Base-by-base conservation (phyloP, 2,888 invertebrate species). In the Mycalesis mineus region DNA sequence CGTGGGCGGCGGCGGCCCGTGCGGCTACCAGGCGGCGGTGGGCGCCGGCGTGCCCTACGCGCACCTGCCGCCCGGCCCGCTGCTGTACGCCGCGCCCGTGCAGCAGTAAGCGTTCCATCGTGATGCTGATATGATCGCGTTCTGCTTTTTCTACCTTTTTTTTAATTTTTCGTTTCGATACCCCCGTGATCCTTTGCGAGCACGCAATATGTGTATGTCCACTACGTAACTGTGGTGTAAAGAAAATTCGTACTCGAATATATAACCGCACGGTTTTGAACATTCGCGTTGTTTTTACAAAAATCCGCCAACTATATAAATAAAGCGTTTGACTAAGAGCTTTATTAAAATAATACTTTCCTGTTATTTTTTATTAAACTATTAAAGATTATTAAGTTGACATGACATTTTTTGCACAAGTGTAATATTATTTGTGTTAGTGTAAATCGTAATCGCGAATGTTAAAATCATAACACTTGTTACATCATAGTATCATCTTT, bases 21-120 rank as follows among this genome's bases (percentile, higher is more conserved):
- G 93, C 75, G 92, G 93, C 54, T 94, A 94, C 79, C 93, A 93
- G 79, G 92, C 93, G 55, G 92, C 93, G 4, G 88, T 93, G 84
- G 88, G 92, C 87, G 77, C 91, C 78, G 71, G 85, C 57, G 88
- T 88, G 49, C 91, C 93, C 11, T 91, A 93, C 76, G 91, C 92
- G 7, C 94, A 93, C 78, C 70, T 91, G 79, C 78, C 93, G 71
- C 83, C 92, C 79, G 74, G 88, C 56, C 87, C 88, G 5, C 75
- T 91, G 67, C 78, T 94, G 80, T 87, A 92, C 86, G 73, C 94
- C 80, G 80, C 94, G 36, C 92, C 94, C 45, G 94, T 95, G 55
- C 95, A 95, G 79, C 95, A 95, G 91, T 95, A 94, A 92, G 29
- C 77, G 33, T 14, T 41, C 45, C 42, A 31, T 37, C 39, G 22